phyloP scores from a whole-genome alignment of 2,113 vertebrate genomes.

The Gavialis gangeticus region DNA sequence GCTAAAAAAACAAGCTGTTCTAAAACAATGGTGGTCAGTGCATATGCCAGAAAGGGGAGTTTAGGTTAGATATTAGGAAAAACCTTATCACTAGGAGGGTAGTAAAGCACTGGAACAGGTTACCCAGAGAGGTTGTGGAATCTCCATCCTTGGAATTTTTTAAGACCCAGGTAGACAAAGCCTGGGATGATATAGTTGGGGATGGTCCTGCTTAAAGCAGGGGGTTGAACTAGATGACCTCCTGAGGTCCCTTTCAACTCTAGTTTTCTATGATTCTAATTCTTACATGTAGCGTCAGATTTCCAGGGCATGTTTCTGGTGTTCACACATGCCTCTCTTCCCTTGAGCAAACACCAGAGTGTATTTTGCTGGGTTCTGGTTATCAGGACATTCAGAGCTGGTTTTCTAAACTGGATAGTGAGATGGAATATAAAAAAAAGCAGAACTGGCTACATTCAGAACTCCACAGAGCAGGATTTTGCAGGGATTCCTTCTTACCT shows the following conservation, averaged over 20 bases:
- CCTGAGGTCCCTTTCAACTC: no score
- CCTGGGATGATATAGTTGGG: no score
- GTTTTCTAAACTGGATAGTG: background rate
- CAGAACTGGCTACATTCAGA: background rate
- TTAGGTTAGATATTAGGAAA: no score
- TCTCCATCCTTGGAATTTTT: no score
- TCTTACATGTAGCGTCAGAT: background rate
- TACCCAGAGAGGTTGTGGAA: no score
- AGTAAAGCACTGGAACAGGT: no score
- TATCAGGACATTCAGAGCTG: background rate
- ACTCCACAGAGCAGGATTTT: background rate
- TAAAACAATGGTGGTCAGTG: background rate
- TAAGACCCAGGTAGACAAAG: no score
- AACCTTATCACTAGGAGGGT: no score
- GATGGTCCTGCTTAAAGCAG: no score
- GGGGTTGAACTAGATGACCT: no score
- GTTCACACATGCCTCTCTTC: background rate
- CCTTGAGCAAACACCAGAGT: background rate
- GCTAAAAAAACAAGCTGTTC: background rate
- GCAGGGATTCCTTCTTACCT: constrained; percentile 78
- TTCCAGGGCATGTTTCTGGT: background rate
- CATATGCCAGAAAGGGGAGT: no score
- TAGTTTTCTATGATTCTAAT: background rate
- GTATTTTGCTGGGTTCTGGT: background rate
- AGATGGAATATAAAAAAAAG: background rate